Base-by-base conservation (phyloP, 2,888 invertebrate genomes). In the Drosophila affinis region DNA sequence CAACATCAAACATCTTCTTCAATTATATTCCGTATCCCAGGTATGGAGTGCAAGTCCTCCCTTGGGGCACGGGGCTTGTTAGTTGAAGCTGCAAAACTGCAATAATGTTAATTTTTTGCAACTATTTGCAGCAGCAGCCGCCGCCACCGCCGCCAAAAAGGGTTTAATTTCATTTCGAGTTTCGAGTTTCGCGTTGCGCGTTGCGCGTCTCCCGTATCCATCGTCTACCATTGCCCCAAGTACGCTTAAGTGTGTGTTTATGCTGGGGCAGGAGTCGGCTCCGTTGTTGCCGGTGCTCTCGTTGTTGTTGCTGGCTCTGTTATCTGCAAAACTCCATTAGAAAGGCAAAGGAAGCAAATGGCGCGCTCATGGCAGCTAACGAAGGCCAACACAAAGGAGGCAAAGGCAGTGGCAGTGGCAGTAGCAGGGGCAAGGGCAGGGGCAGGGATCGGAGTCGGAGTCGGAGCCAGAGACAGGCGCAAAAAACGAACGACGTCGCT, bases 271-370 rank as follows among this genome's bases (percentile, higher is more conserved):
- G 77, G 65, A 32, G 72, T 63, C 71, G 64, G 49, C 61, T 64
- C 55, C 47, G 58, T 60, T 72, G 85, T 46, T 77, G 79, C 54
- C 65, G 70, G 57, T 72, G 84, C 44, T 77, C 76, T 54, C 65
- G 70, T 51, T 48, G 69, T 61, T 58, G 58, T 57, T 55, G 48
- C n/a, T 29, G 49, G 39, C 76, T 74, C 67, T 76, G 76, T 89
- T 90, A 89, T 88, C 86, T 88, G 81, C 73, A 64, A 84, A 84
- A 89, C 81, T 88, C 81, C 89, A 89, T 88, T 89, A 89, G 87
- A 81, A 79, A 80, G 74, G 89, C 85, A 87, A 77, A 85, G 88
- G 77, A 79, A 85, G 85, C 85, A 79, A 87, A 84, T 88, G 88
- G 88, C 82, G 59, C 32, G 27, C 51, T 56, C 34, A 80, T 69